Base-by-base conservation (phyloP, 2,797 vertebrate species). In the Decapterus maruadsi region DNA sequence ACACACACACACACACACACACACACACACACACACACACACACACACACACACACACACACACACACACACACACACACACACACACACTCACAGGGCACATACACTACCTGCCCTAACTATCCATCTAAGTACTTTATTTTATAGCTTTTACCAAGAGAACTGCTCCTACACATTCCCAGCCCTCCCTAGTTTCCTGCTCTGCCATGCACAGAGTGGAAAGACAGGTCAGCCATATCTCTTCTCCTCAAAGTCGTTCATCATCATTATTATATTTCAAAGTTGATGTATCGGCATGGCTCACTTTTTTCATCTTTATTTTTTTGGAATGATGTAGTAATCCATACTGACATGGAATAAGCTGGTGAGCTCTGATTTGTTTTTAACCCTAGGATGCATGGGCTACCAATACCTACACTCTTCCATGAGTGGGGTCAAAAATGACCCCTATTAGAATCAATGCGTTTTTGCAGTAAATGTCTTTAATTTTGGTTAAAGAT, bases 111-210 rank as follows among this genome's bases (percentile, higher is more conserved):
- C 58, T 71, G 72, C 64, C 65, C 70, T 55, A 61, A 76, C 82
- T 80, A 78, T 82, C 82, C 72, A 74, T 75, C 71, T 46, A 75
- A 80, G 74, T 76, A 62, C 79, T 77, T 82, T 70, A 79, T 73
- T 85, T 81, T 78, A 89, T 69, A 76, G 83, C 73, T 75, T 75
- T 80, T 56, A 67, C 64, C 53, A 75, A 63, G 72, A 68, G 64
- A 36, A 72, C 51, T 72, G 68, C 78, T 73, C 57, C 76, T 53
- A 34, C 75, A 78, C 79, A 65, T 82, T 67, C 59, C 43, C 40
- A 64, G 26, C 68, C 46, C 50, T 69, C 68, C 66, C 22, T 50
- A 29, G 64, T 69, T 80, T 84, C 57, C 75, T 80, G 77, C 68
- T 81, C 56, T 29, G 5, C 74, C 59, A 31, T 72, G 65, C 59